phyloP scores from a whole-genome alignment of 2,113 vertebrate genomes.

The Poecilia latipinna region DNA sequence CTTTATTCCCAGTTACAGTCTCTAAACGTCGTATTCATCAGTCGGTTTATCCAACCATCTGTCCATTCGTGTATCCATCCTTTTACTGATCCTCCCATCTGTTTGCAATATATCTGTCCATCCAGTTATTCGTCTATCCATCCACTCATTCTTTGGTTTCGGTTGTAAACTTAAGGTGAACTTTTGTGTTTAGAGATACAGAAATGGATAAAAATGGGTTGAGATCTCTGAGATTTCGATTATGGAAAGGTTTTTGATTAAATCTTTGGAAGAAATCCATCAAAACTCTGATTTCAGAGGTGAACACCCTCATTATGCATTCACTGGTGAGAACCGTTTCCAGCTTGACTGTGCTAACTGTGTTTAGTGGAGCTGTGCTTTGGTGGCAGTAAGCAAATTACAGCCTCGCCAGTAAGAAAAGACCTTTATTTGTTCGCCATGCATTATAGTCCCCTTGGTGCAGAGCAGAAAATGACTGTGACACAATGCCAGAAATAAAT shows the following conservation, averaged over 20 bases:
- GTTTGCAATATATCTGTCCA: neutral
- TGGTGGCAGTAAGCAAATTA: constrained; percentile 72
- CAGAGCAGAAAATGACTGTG: constrained; percentile 64
- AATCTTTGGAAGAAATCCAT: neutral
- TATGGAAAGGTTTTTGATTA: neutral
- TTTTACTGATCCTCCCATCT: neutral
- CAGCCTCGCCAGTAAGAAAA: constrained; percentile 53
- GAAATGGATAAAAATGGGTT: neutral
- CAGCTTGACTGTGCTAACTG: constrained; percentile 32
- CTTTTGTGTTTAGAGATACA: neutral
- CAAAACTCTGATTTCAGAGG: neutral
- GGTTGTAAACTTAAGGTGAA: neutral
- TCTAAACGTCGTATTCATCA: neutral
- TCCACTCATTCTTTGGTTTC: neutral
- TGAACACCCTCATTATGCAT: neutral
- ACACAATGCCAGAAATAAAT: constrained; percentile 78
- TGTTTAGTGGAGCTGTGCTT: constrained; percentile 45
- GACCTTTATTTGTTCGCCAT: constrained; percentile 62
- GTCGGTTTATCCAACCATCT: neutral
- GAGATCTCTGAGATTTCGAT: neutral
- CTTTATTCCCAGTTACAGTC: neutral
- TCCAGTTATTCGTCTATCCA: neutral
- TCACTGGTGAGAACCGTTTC: constrained; percentile 6
- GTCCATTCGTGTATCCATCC: neutral
- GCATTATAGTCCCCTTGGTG: constrained; percentile 58